Evolutionary conservation across 2,113 vertebrate genomes (phyloP).

Genomic region (Gavialis gangeticus): DNA sequence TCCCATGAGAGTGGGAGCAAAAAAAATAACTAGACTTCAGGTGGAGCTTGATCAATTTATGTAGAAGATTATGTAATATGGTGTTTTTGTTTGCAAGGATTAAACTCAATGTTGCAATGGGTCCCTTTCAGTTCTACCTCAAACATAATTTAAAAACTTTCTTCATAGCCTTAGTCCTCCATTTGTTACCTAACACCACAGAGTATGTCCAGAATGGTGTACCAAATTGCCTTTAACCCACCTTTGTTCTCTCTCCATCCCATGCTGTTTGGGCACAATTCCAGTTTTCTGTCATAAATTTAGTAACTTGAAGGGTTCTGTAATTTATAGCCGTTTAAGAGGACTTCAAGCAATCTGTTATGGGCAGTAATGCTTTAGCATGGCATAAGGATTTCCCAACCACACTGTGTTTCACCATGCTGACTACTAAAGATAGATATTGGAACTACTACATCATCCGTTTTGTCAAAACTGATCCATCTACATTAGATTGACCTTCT

Average conservation of each 20-base stretch:
- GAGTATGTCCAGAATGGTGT: neutral
- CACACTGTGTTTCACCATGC: neutral
- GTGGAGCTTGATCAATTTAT: no score
- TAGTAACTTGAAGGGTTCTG: neutral
- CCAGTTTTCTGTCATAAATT: neutral
- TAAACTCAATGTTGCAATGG: no score
- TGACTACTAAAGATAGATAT: neutral
- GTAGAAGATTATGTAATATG: no score
- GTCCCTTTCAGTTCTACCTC: neutral
- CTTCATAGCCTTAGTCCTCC: neutral
- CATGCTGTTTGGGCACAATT: neutral
- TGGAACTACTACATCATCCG: neutral
- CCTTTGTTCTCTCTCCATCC: neutral
- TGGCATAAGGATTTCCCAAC: neutral
- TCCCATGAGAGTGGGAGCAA: no score
- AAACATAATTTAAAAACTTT: neutral
- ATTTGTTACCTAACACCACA: neutral
- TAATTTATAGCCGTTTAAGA: neutral
- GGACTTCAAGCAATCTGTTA: neutral
- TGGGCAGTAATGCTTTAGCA: neutral
- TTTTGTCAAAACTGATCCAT: neutral
- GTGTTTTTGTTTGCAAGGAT: no score
- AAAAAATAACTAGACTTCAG: no score
- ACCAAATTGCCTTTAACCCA: neutral
- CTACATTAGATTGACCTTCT: neutral